phyloP scores from a whole-genome alignment of 2,797 vertebrate genomes.

The Chiroxiphia lanceolata region DNA sequence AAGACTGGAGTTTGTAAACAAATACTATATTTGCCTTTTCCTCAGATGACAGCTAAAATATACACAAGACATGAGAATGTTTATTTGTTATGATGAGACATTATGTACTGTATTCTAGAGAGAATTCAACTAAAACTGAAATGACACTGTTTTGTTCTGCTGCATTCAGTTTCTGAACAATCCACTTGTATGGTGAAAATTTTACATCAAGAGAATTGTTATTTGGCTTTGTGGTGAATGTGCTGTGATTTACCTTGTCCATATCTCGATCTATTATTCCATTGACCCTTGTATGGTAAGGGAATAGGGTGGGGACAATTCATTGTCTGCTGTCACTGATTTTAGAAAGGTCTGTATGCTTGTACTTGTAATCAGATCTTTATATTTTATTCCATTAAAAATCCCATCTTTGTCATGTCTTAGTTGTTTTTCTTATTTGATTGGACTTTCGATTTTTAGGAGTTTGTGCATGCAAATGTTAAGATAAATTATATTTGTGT shows the following conservation, averaged over 20 bases:
- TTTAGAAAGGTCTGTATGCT: not conserved
- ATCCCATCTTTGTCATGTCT: not conserved
- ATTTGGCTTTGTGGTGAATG: not conserved
- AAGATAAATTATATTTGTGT: not conserved
- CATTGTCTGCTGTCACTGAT: not conserved
- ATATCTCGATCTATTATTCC: not conserved
- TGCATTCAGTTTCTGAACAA: not conserved
- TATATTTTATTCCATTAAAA: not conserved
- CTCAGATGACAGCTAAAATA: conserved; percentile 23
- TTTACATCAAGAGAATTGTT: not conserved
- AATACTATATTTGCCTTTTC: not conserved
- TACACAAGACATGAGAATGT: not conserved
- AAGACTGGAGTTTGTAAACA: not conserved
- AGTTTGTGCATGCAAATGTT: not conserved
- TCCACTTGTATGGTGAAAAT: not conserved
- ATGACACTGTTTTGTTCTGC: not conserved
- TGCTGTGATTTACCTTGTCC: not conserved
- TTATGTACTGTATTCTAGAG: not conserved
- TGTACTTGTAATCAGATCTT: not conserved
- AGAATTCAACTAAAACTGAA: conserved; percentile 41
- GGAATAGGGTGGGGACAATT: not conserved
- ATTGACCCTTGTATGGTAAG: not conserved
- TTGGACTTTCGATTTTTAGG: not conserved
- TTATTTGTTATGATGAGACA: conserved; percentile 24
- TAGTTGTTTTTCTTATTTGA: not conserved